Conservation (phyloP, 2,888 invertebrate species). For the Iphiclides podalirius region DNA sequence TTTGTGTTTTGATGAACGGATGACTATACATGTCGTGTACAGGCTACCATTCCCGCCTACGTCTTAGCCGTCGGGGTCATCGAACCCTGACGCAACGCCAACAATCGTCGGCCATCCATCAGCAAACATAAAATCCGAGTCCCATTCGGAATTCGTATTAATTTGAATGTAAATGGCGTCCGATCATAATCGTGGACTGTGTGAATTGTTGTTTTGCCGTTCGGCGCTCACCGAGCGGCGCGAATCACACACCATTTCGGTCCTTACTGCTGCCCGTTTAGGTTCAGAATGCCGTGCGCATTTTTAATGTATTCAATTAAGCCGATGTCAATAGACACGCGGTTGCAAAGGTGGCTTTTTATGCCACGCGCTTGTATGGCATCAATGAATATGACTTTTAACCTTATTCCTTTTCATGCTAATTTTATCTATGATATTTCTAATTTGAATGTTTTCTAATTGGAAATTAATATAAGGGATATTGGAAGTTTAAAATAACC, state of each 20-base stretch:
- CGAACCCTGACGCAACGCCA: slow-evolving; percentile 24
- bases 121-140: slow-evolving; percentile 26
- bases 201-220: slow-evolving; percentile 24
- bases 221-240: background rate
- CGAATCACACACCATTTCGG: background rate
- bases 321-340: slow-evolving; percentile 11
- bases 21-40: background rate
- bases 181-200: slow-evolving; percentile 25
- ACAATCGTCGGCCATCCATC: slow-evolving; percentile 28
- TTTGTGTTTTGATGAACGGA: background rate
- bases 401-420: background rate
- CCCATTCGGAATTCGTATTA: slow-evolving; percentile 27
- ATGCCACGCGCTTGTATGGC: slow-evolving; percentile 3
- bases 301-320: slow-evolving; percentile 19
- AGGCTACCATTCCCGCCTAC: slow-evolving; percentile 1
- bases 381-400: slow-evolving; percentile 5
- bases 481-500: no score
- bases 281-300: background rate
- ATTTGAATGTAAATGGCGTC: slow-evolving; percentile 31
- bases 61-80: slow-evolving; percentile 16
- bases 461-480: no score
- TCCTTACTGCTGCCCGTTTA: background rate
- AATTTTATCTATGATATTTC: background rate
- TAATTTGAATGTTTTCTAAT: no score
- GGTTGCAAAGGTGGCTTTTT: slow-evolving; percentile 13